These are phyloP conservation scores for Andrena hattorfiana DNA, from an alignment of 2,888 invertebrate species.

Conservation along the genomic window DNA sequence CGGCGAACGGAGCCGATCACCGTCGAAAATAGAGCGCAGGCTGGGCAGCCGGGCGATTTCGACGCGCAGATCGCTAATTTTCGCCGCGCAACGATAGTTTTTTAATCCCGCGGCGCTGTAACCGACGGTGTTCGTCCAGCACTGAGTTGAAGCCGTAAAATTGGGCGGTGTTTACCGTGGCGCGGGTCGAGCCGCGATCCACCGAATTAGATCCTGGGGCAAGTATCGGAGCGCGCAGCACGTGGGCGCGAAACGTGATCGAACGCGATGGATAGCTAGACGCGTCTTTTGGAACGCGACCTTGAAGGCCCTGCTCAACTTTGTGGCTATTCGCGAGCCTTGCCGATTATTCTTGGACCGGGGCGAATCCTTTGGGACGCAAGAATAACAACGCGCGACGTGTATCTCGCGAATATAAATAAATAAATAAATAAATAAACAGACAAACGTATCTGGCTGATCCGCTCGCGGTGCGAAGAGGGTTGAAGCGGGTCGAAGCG, in stretches of 20 bases:
- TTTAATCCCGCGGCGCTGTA: not conserved
- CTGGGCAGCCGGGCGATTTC: slow-evolving; percentile 3
- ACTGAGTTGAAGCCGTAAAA: not conserved
- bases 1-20: slow-evolving; percentile 10
- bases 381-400: too few relatives aligned
- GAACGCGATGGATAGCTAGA: not conserved
- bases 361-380: too few relatives aligned
- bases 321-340: too few relatives aligned
- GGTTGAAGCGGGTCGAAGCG: too few relatives aligned
- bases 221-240: slow-evolving; percentile 7
- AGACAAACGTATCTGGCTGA: too few relatives aligned
- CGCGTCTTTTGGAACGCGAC: not conserved
- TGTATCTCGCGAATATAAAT: too few relatives aligned
- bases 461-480: too few relatives aligned
- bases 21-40: slow-evolving; percentile 52
- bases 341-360: too few relatives aligned
- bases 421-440: too few relatives aligned
- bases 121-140: not conserved
- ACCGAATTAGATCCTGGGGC: slow-evolving; percentile 18
- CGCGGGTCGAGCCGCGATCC: not conserved
- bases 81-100: slow-evolving; percentile 3
- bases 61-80: slow-evolving; percentile 24
- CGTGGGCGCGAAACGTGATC: not conserved
- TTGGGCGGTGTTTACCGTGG: slow-evolving; percentile 13
- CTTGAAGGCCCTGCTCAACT: not conserved